These are phyloP conservation scores for Hyposoter didymator DNA, from an alignment of 2,888 invertebrate genomes.

Conservation along the genomic window DNA sequence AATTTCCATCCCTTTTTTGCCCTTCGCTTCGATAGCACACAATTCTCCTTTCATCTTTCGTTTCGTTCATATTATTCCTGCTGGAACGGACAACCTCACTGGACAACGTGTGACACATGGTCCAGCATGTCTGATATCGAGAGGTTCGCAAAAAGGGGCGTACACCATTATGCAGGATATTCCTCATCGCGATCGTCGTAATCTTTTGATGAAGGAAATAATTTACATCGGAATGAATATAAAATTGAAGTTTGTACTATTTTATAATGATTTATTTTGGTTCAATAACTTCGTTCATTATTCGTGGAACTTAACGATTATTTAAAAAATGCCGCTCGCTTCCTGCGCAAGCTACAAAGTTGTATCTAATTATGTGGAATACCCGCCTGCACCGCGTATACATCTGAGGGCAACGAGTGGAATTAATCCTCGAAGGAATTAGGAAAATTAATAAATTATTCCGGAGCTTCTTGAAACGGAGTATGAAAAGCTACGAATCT, in stretches of 20 bases:
- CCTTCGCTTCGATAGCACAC: slow-evolving; percentile 17
- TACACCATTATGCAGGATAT: slow-evolving; percentile 31
- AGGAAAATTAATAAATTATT: slow-evolving; percentile 63
- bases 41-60: slow-evolving; percentile 70
- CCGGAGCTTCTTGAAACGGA: slow-evolving; percentile 45
- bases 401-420: slow-evolving; percentile 9
- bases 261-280: neutral
- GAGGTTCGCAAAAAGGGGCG: slow-evolving; percentile 40
- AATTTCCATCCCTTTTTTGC: slow-evolving; percentile 53
- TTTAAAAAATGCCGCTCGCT: slow-evolving; percentile 23
- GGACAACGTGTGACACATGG: slow-evolving; percentile 75
- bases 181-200: slow-evolving; percentile 17
- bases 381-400: neutral
- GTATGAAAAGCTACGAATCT: slow-evolving; percentile 36
- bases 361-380: slow-evolving; percentile 46
- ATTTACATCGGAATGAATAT: slow-evolving; percentile 11
- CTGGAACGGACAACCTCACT: slow-evolving; percentile 75
- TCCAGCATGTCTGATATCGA: slow-evolving; percentile 77
- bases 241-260: neutral
- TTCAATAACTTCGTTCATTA: slow-evolving; percentile 16
- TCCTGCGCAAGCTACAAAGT: slow-evolving; percentile 14
- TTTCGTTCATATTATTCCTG: slow-evolving; percentile 81
- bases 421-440: slow-evolving; percentile 59
- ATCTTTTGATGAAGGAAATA: neutral
- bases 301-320: slow-evolving; percentile 2